Evolutionary conservation across 1,140 invertebrate species (phyloP).

Genomic region (Odontomachus brunneus): DNA sequence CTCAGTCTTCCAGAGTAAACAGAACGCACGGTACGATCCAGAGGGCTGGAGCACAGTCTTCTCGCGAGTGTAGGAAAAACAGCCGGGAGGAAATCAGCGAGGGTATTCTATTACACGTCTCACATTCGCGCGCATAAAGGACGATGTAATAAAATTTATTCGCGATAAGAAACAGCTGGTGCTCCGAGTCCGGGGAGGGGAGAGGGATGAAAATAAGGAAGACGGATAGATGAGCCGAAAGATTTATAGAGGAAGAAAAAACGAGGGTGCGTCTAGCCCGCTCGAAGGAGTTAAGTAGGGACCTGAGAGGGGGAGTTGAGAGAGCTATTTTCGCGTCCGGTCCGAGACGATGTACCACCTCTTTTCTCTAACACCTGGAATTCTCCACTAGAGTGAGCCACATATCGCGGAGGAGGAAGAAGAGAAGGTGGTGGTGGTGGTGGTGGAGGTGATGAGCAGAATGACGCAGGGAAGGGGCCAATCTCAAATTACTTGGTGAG

Average conservation of each 20-base stretch:
- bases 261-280: background rate
- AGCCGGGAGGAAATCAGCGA: too few species aligned
- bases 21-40: conserved; percentile 9
- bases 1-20: conserved; percentile 33
- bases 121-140: too few species aligned
- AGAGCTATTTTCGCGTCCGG: conserved; percentile 69
- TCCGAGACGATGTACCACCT: conserved; percentile 61
- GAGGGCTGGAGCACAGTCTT: too few species aligned
- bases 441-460: conserved; percentile 71
- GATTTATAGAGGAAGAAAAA: conserved; percentile 2
- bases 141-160: background rate
- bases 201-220: background rate
- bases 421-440: conserved; percentile 38
- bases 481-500: conserved; percentile 82
- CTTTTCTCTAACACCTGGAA: conserved; percentile 69
- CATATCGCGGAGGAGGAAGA: conserved; percentile 28
- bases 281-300: conserved; percentile 27
- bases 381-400: conserved; percentile 77
- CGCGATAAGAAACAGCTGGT: background rate
- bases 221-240: background rate
- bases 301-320: conserved; percentile 49
- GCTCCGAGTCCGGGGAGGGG: too few species aligned
- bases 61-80: too few species aligned
- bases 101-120: too few species aligned
- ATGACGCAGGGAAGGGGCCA: conserved; percentile 77